These are phyloP conservation scores for Drosophila pectinifera DNA, from an alignment of 1,140 invertebrate genomes.

Conservation along the genomic window DNA sequence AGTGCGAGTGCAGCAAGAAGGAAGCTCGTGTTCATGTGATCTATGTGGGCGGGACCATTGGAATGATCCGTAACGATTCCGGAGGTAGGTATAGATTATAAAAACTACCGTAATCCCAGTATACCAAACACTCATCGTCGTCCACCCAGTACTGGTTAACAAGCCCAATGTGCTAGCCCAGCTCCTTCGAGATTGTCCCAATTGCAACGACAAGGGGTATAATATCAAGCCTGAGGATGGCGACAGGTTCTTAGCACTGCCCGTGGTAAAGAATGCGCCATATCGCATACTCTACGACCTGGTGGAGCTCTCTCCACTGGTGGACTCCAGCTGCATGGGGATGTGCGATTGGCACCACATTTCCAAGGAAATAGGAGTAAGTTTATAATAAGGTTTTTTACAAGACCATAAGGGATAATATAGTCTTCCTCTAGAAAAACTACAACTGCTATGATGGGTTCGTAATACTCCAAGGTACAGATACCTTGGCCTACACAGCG, in stretches of 20 bases:
- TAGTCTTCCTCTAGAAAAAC: slow-evolving; percentile 86
- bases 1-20: slow-evolving; percentile 21
- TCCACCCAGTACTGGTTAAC: slow-evolving; percentile 86
- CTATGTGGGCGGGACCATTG: slow-evolving; percentile 95
- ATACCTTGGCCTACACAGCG: slow-evolving; percentile 97
- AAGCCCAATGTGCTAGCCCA: slow-evolving; percentile 86
- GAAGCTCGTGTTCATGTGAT: slow-evolving; percentile 90
- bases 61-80: slow-evolving; percentile 91
- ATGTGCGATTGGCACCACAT: slow-evolving; percentile 95
- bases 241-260: slow-evolving; percentile 87
- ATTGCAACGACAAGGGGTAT: slow-evolving; percentile 90
- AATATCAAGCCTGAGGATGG: slow-evolving; percentile 85
- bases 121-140: neutral
- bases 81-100: slow-evolving; percentile 86
- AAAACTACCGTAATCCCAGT: neutral
- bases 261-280: slow-evolving; percentile 84
- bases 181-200: slow-evolving; percentile 87
- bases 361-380: slow-evolving; percentile 94
- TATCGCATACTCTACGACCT: slow-evolving; percentile 91
- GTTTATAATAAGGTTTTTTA: slow-evolving; percentile 9
- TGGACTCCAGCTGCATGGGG: slow-evolving; percentile 97
- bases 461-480: slow-evolving; percentile 98
- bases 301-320: slow-evolving; percentile 93
- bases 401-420: neutral
- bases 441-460: slow-evolving; percentile 96